Base-by-base conservation (phyloP, 2,113 vertebrate genomes). In the Balaeniceps rex region DNA sequence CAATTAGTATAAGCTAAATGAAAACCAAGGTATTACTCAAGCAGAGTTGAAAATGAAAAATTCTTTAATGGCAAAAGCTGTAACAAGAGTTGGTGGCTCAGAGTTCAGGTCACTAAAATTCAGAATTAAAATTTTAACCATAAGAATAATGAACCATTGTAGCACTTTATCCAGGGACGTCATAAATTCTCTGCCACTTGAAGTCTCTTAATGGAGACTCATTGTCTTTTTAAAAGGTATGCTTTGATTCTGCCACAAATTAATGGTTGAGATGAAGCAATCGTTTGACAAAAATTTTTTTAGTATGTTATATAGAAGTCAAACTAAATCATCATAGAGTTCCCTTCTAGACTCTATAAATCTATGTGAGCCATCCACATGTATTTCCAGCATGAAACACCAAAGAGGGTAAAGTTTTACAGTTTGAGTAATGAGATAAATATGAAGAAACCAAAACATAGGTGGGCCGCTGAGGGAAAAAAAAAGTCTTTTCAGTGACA, bases 341-440 rank as follows among this genome's bases (percentile, higher is more conserved):
- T 90, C 21, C 19, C 36, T 90, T 93, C 88, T 78, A 90, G 88
- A 81, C 23, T 92, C 76, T 65, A 60, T 93, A 97, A 96, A 95
- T 95, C 83, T 83, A 0, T 28, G 44, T 47, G 69, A 88, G 42
- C 29, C 14, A 92, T 88, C 68, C 61, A 75, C 34, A 49, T 57
- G 47, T 64, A 91, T 40, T 88, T 94, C 55, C 76, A 82, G 55
- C 51, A 47, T 82, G 86, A 92, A 97, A 94, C 71, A 93, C 76
- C 55, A 36, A 88, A 83, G 34, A 83, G 17, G 23, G 70, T 54
- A 31, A 95, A 88, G 51, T 95, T 83, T 78, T 97, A 64, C 24
- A 13, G 47, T 84, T 93, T 90, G 88, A 95, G 31, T 94, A 91
- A 95, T 87, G 79, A 94, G 83, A 94, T 93, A 94, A 97, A 71